A percentile compares a stretch with the other conserved stretches of the same genome.
Conservation (phyloP, 1,140 invertebrate genomes). For the Nymphalis io region DNA sequence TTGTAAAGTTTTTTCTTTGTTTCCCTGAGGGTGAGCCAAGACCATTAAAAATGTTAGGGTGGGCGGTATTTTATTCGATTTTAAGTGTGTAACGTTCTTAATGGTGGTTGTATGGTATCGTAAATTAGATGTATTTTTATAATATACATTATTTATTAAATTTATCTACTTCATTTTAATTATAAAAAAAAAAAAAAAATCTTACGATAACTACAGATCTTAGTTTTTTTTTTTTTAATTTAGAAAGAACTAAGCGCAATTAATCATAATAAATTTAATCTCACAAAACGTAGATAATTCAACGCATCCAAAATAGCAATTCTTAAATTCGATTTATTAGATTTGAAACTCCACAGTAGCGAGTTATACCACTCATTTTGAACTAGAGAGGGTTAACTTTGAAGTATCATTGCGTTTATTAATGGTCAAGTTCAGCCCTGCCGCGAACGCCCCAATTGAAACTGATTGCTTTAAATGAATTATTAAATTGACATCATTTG, state of each 20-base stretch:
- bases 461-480: constrained; percentile 71
- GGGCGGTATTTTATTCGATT: constrained; percentile 46
- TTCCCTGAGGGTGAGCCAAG: constrained; percentile 64
- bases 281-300: neutral
- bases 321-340: constrained; percentile 26
- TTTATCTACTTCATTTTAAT: too few species aligned
- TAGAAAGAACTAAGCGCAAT: too few species aligned
- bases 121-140: constrained; percentile 38
- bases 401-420: constrained; percentile 79
- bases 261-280: too few species aligned
- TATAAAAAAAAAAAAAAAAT: too few species aligned
- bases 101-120: constrained; percentile 58
- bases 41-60: constrained; percentile 77
- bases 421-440: constrained; percentile 76
- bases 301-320: constrained; percentile 5
- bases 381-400: constrained; percentile 72
- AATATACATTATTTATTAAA: too few species aligned
- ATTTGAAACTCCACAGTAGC: constrained; percentile 46
- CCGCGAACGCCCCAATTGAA: constrained; percentile 59
- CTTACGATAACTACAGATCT: too few species aligned
- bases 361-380: constrained; percentile 66
- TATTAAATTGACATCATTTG: constrained; percentile 72
- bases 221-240: too few species aligned
- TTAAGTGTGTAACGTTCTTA: constrained; percentile 72
- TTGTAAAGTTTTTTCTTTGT: constrained; percentile 72